These are phyloP conservation scores for Bradypodion pumilum DNA, from an alignment of 2,797 vertebrate genomes.

Conservation along the genomic window DNA sequence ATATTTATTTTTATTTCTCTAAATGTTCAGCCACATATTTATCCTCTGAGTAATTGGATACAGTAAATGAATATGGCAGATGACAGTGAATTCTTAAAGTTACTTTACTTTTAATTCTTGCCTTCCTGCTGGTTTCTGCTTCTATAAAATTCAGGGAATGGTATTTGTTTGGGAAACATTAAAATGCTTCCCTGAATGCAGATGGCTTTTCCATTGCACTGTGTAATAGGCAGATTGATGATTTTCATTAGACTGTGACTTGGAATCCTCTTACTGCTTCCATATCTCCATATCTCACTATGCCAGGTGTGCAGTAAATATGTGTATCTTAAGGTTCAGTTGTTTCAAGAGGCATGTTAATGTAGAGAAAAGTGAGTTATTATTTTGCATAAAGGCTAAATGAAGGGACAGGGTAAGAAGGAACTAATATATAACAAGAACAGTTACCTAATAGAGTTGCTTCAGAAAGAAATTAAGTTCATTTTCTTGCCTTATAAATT, in stretches of 20 bases:
- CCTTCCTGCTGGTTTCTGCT: neutral
- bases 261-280: conserved; percentile 14
- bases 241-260: neutral
- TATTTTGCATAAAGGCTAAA: neutral
- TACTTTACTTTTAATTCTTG: neutral
- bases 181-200: conserved; percentile 14
- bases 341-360: conserved; percentile 23
- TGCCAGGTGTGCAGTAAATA: neutral
- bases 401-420: neutral
- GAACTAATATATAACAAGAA: neutral
- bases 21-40: no score
- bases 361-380: neutral
- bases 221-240: neutral
- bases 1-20: neutral
- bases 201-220: conserved; percentile 14
- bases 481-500: neutral
- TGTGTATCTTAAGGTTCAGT: neutral
- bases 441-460: neutral
- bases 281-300: neutral
- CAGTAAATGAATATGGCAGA: neutral
- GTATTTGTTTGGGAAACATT: neutral
- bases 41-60: neutral
- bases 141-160: conserved; percentile 1
- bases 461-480: conserved; percentile 13
- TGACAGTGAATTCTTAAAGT: neutral